phyloP scores from a whole-genome alignment of 2,797 vertebrate genomes.

The Leucoraja ocellata region DNA sequence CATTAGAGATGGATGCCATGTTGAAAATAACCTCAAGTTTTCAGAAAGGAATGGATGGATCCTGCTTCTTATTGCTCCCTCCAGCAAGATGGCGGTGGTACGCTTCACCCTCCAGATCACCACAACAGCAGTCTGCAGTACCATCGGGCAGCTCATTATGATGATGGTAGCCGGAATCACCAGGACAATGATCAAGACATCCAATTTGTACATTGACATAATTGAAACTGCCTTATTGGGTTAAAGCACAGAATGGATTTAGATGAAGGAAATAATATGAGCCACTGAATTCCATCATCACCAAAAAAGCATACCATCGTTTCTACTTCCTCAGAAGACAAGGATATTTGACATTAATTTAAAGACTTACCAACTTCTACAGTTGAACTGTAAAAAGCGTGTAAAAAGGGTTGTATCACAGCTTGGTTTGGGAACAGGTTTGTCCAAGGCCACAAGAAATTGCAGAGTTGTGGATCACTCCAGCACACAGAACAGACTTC shows the following conservation, averaged over 20 bases:
- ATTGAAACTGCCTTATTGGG: background rate
- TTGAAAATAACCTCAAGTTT: too few relatives aligned
- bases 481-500: too few relatives aligned
- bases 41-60: background rate
- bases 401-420: too few relatives aligned
- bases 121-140: slow-evolving; percentile 43
- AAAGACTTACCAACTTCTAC: too few relatives aligned
- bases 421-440: too few relatives aligned
- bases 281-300: background rate
- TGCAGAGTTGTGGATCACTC: too few relatives aligned
- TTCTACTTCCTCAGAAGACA: too few relatives aligned
- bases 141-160: slow-evolving; percentile 51
- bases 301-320: background rate
- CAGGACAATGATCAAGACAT: slow-evolving; percentile 50
- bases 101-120: slow-evolving; percentile 50
- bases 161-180: slow-evolving; percentile 52
- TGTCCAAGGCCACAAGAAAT: too few relatives aligned
- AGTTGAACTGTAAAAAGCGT: too few relatives aligned
- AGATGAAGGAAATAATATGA: background rate
- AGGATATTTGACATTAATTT: too few relatives aligned
- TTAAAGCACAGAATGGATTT: background rate
- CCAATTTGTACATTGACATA: slow-evolving; percentile 38
- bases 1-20: background rate
- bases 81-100: slow-evolving; percentile 46
- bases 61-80: slow-evolving; percentile 27